Percentiles rank a stretch among this genome's conserved stretches.
Evolutionary conservation across 2,113 vertebrate genomes (phyloP).

Genomic region (Leucopternis melanops): DNA sequence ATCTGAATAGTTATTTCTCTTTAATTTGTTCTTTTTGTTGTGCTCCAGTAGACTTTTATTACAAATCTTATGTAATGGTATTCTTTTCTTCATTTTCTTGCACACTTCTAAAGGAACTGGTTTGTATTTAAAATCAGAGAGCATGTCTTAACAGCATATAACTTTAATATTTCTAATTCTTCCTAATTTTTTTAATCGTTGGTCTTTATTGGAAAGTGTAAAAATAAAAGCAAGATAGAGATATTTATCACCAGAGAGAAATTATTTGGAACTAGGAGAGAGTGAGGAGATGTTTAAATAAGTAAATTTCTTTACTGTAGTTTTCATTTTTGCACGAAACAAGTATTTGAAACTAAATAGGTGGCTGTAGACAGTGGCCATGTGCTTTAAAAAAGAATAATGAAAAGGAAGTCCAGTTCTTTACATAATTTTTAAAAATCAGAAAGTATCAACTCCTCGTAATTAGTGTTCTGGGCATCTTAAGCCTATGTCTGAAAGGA

Average conservation of each 20-base stretch:
- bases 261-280: background rate
- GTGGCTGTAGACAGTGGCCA: background rate
- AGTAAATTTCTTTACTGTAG: background rate
- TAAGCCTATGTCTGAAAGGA: background rate
- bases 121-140: slow-evolving; percentile 8
- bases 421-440: background rate
- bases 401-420: background rate
- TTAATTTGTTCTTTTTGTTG: background rate
- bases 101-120: slow-evolving; percentile 9
- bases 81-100: slow-evolving; percentile 27
- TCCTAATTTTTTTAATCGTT: background rate
- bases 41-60: background rate
- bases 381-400: background rate
- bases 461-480: background rate
- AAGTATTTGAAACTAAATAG: background rate
- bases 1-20: background rate
- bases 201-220: background rate
- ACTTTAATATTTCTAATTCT: background rate
- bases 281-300: background rate
- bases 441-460: background rate
- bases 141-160: background rate
- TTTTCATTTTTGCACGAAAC: background rate
- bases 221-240: background rate
- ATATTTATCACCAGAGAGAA: background rate
- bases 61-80: background rate